These are phyloP conservation scores for Steinernema hermaphroditum DNA, from an alignment of 2,888 invertebrate genomes.

Conservation along the genomic window DNA sequence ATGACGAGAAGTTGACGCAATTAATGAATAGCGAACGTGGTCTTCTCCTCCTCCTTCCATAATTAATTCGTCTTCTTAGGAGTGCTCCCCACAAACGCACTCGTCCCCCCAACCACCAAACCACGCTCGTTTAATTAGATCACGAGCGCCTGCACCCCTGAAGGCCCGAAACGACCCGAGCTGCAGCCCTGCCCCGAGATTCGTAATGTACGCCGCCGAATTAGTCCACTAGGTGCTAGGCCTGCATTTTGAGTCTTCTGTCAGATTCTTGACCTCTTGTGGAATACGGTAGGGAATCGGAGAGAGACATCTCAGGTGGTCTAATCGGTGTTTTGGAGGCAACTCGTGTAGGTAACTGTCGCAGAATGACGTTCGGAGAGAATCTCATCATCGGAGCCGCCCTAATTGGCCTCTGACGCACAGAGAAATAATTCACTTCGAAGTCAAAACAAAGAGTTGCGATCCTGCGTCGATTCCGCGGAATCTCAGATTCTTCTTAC, in stretches of 20 bases:
- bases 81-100: not conserved
- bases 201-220: conserved; percentile 3
- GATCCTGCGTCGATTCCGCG: too few relatives aligned
- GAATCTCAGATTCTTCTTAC: too few relatives aligned
- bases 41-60: conserved; percentile 13
- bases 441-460: too few relatives aligned
- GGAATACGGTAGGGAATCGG: not conserved
- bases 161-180: not conserved
- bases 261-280: not conserved
- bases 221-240: not conserved
- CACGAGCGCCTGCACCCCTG: not conserved
- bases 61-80: conserved; percentile 5
- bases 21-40: conserved; percentile 1
- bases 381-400: too few relatives aligned
- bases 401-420: too few relatives aligned
- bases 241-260: too few relatives aligned
- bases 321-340: too few relatives aligned
- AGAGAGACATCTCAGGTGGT: too few relatives aligned
- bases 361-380: too few relatives aligned
- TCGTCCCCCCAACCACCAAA: not conserved
- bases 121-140: conserved; percentile 18
- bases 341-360: too few relatives aligned
- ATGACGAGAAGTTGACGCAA: not conserved
- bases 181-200: not conserved
- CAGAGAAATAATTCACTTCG: too few relatives aligned